Evolutionary conservation across 2,113 vertebrate genomes (phyloP).

Genomic region (Urocynchramus pylzowi): DNA sequence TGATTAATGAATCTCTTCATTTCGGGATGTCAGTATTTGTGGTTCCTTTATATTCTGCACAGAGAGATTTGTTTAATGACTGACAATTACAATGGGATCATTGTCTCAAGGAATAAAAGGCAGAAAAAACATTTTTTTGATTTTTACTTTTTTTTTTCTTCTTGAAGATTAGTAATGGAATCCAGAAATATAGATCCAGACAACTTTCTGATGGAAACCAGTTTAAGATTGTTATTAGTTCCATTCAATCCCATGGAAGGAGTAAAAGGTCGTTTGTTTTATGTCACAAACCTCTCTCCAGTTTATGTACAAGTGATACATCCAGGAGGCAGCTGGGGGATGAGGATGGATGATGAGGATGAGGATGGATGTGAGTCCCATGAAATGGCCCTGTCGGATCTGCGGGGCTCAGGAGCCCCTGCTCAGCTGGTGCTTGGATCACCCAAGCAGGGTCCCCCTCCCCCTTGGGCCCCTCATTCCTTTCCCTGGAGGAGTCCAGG

Average conservation of each 20-base stretch:
- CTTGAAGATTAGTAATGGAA: background rate
- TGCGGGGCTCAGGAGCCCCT: background rate
- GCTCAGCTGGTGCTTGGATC: background rate
- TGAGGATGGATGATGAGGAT: background rate
- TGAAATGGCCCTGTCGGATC: accelerated
- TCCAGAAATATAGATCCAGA: background rate
- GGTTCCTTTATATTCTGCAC: conserved; percentile 10
- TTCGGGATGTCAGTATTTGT: background rate
- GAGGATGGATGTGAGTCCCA: background rate
- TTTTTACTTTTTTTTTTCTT: background rate
- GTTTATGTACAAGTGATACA: accelerated
- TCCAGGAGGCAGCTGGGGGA: background rate
- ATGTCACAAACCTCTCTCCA: background rate
- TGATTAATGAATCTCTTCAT: conserved; percentile 45
- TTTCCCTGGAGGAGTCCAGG: background rate
- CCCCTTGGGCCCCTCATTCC: background rate
- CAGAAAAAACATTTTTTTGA: background rate
- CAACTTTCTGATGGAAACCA: background rate
- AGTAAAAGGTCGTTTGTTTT: background rate
- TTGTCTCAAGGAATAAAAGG: conserved; percentile 37
- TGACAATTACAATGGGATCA: conserved; percentile 3
- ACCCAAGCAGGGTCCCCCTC: background rate
- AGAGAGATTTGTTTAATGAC: conserved; percentile 14
- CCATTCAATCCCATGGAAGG: background rate
- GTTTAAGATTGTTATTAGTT: background rate